Base-by-base conservation (phyloP, 2,888 invertebrate species). In the Ectobius pallidus region DNA sequence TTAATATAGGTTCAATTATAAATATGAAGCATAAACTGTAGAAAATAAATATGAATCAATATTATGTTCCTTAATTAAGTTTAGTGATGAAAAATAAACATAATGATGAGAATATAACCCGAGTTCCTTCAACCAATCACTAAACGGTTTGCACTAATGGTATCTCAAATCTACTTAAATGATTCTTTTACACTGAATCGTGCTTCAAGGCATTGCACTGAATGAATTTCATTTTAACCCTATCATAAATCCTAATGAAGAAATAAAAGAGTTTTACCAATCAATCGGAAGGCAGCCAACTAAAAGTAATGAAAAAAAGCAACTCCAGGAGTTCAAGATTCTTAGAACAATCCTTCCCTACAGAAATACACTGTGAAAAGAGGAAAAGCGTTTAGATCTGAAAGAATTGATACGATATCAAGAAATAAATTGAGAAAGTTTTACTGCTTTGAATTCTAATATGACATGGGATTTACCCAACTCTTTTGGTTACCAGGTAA, bases 361-460 rank as follows among this genome's bases (percentile, higher is more conserved):
- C 6, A 34, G 46, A n/a, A n/a, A 46, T 46, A 46, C 46, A 46
- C 46, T 14, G 18, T 14, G n/a, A 70, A 67, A 69, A 44, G 46
- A 68, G 39, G 32, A 69, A 61, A 72, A 69, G 34, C 69, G 22
- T 62, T 62, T 44, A 72, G 69, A 69, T 72, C 62, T 72, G 55
- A 62, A 68, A 72, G 65, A 72, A 62, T 61, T 69, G 68, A 72
- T 72, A 61, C 67, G 69, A 72, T 69, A 62, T 62, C 52, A 52
- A 18, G 34, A 20, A 18, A 44, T 34, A 73, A 65, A 73, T 73
- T 73, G 73, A 63, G 73, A 73, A 73, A 73, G 70, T 73, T 73
- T 73, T 73, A 58, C 32, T 25, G 32, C 46, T 46, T 30, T 58
- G 32, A 30, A 58, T 58, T n/a, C 30, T 30, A 58, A 58, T 58